Evolutionary conservation across 1,140 invertebrate genomes (phyloP).

Genomic region (Meloidogyne floridensis): DNA sequence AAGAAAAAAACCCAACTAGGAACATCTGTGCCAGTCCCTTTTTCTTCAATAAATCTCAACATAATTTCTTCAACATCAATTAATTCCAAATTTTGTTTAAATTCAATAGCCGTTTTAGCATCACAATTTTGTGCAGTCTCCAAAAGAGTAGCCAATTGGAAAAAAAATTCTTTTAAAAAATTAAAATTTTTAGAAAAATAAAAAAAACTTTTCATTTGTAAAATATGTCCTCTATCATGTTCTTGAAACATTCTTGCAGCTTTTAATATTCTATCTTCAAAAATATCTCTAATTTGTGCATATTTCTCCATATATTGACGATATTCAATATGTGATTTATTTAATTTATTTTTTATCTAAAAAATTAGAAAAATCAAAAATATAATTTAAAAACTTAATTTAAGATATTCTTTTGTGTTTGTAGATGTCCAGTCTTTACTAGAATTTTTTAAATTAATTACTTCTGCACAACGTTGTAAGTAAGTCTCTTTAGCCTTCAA

Average conservation of each 20-base stretch:
- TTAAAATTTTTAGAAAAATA: conserved; percentile 5
- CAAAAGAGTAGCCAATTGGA: conserved; percentile 38
- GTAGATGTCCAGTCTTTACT: conserved; percentile 33
- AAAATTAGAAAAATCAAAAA: conserved; percentile 19
- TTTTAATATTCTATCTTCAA: conserved; percentile 61
- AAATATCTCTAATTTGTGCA: conserved; percentile 53
- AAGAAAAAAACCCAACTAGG: conserved; percentile 46
- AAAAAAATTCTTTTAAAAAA: conserved; percentile 44
- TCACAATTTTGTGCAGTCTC: conserved; percentile 47
- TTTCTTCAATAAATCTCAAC: conserved; percentile 57
- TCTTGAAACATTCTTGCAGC: conserved; percentile 47
- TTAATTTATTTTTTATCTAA: conserved; percentile 56
- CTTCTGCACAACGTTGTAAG: conserved; percentile 53
- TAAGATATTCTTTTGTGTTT: conserved; percentile 54
- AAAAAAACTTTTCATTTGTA: conserved; percentile 49
- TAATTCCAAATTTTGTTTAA: conserved; percentile 49
- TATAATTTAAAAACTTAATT: conserved; percentile 37
- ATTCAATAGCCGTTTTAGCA: conserved; percentile 52
- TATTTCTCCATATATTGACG: conserved; percentile 62
- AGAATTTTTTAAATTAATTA: conserved; percentile 52
- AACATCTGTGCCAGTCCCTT: conserved; percentile 57
- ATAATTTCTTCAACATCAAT: conserved; percentile 60
- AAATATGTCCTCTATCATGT: conserved; percentile 52
- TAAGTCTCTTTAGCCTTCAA: conserved; percentile 64
- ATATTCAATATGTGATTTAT: conserved; percentile 63